A percentile compares a stretch with the other conserved stretches of the same genome.
phyloP scores from a whole-genome alignment of 2,113 vertebrate species.

The Trinectes maculatus region DNA sequence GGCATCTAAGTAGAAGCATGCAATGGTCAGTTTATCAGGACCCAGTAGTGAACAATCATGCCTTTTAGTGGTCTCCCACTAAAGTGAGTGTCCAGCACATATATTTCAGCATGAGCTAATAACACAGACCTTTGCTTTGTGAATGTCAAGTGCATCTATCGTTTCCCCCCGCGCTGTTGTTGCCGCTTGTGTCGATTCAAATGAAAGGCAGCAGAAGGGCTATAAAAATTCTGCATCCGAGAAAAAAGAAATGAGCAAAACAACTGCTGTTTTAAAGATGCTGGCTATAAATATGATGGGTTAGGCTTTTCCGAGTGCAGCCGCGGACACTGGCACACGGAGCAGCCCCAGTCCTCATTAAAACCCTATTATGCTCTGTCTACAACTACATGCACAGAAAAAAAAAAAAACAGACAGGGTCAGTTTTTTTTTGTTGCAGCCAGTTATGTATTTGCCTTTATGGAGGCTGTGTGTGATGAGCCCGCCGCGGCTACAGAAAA shows the following conservation, averaged over 20 bases:
- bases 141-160: not conserved
- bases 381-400: conserved; percentile 12
- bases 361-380: conserved; percentile 46
- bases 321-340: not conserved
- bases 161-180: conserved; percentile 4
- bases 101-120: not conserved
- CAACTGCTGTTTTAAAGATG: conserved; percentile 38
- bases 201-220: conserved; percentile 11
- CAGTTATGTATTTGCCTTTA: conserved; percentile 47
- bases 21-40: too few relatives aligned
- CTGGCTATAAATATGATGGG: conserved; percentile 19
- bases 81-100: not conserved
- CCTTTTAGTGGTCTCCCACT: not conserved
- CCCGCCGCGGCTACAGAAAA: conserved; percentile 40
- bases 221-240: not conserved
- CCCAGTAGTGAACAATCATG: not conserved
- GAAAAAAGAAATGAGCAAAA: conserved; percentile 14
- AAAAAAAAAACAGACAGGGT: not conserved
- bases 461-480: conserved; percentile 39
- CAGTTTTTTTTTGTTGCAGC: conserved; percentile 10
- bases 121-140: not conserved
- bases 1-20: too few relatives aligned
- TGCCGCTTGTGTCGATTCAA: not conserved
- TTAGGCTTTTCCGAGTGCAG: conserved; percentile 25
- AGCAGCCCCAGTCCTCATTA: conserved; percentile 32